Conservation (phyloP, 2,113 vertebrate genomes). For the Oryzias woworae region DNA sequence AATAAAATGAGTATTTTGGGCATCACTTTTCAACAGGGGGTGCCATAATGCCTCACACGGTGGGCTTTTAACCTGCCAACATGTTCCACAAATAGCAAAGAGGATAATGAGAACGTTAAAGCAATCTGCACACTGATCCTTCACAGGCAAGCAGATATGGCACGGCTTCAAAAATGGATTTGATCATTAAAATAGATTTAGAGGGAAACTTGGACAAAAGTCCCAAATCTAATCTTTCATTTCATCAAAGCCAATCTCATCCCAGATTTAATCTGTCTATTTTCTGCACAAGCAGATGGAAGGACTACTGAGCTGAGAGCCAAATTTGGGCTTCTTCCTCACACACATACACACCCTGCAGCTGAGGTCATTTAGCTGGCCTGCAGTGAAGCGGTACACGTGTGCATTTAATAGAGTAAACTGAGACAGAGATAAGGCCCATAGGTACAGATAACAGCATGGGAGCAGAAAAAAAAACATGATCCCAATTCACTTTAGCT, state of each 20-base stretch:
- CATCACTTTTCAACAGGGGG: conserved; percentile 23
- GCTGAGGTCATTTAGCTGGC: conserved; percentile 51
- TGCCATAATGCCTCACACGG: conserved; percentile 30
- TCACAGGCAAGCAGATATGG: conserved; percentile 48
- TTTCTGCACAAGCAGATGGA: conserved; percentile 64
- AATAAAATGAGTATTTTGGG: conserved; percentile 30
- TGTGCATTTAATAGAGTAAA: conserved; percentile 35
- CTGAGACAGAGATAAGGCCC: conserved; percentile 32
- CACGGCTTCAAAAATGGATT: conserved; percentile 66
- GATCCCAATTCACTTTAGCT: conserved; percentile 3
- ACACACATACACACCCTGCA: conserved; percentile 32
- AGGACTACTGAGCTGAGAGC: conserved; percentile 47
- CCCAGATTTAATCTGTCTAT: conserved; percentile 69
- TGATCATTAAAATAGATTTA: conserved; percentile 64
- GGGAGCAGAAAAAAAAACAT: conserved; percentile 7
- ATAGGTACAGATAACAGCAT: conserved; percentile 30
- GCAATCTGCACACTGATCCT: conserved; percentile 66
- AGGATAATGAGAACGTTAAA: conserved; percentile 58
- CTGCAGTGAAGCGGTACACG: conserved; percentile 38
- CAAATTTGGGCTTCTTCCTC: conserved; percentile 48
- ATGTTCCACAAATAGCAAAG: conserved; percentile 54
- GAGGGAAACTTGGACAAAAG: conserved; percentile 56
- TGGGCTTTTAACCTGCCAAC: conserved; percentile 50
- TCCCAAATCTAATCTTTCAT: conserved; percentile 67
- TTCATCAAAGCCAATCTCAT: conserved; percentile 67